Evolutionary conservation across 2,888 invertebrate genomes (phyloP).

Genomic region (Abrostola tripartita): DNA sequence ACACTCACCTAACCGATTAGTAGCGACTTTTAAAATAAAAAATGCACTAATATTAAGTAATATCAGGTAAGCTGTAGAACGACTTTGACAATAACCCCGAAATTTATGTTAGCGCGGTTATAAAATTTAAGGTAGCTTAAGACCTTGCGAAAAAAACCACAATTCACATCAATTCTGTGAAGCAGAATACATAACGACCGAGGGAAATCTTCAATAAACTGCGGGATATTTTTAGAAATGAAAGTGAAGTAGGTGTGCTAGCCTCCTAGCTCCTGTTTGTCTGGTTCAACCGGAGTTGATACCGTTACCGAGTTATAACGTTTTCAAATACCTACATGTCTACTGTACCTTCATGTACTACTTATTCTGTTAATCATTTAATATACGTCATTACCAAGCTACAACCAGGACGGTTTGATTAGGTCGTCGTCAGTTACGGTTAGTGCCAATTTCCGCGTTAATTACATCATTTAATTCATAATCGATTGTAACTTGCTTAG

Average conservation of each 20-base stretch:
- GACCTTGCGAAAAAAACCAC: slow-evolving; percentile 10
- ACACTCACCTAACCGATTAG: no score
- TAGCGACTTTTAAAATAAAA: no score
- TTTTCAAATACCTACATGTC: slow-evolving; percentile 1
- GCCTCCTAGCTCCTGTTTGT: slow-evolving; percentile 29
- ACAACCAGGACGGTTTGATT: slow-evolving; percentile 17
- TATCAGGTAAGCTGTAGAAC: no score
- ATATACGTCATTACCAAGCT: not conserved
- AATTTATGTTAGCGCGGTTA: no score
- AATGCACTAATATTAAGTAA: no score
- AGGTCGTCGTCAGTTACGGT: slow-evolving; percentile 32
- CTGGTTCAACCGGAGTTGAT: slow-evolving; percentile 26
- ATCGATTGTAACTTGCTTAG: slow-evolving; percentile 24
- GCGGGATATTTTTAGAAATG: slow-evolving; percentile 37
- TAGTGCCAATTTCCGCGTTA: slow-evolving; percentile 31
- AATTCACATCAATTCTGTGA: slow-evolving; percentile 29
- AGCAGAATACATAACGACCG: slow-evolving; percentile 10
- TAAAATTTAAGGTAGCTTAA: slow-evolving; percentile 16
- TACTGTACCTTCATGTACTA: not conserved
- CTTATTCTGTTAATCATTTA: not conserved
- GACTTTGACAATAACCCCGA: no score
- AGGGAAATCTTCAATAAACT: slow-evolving; percentile 26
- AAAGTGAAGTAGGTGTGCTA: slow-evolving; percentile 33
- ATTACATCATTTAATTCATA: slow-evolving; percentile 29
- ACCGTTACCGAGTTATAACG: slow-evolving; percentile 12